Conservation (phyloP, 2,888 invertebrate genomes). For the Archips crataeganus region DNA sequence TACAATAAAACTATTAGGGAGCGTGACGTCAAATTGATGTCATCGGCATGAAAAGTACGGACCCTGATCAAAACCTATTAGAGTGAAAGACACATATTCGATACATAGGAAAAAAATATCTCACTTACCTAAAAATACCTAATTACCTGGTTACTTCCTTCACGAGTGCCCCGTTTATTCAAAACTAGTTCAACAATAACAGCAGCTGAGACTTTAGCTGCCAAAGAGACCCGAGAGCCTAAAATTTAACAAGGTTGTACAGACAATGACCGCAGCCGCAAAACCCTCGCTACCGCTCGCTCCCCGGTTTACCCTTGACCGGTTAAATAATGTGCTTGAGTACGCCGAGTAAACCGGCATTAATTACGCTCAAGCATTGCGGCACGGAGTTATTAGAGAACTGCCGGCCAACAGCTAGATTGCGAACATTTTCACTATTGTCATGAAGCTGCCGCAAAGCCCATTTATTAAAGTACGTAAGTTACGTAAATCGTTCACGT, state of each 20-base stretch:
- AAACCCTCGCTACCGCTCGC: not conserved
- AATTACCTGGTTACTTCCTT: no score
- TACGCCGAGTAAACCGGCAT: not conserved
- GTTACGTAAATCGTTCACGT: no score
- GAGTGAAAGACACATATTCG: no score
- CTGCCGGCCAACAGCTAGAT: not conserved
- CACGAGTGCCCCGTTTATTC: no score
- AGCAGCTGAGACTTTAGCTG: no score
- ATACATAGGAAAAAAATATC: no score
- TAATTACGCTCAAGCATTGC: not conserved
- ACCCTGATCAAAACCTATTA: no score
- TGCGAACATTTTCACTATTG: not conserved
- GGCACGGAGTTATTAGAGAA: not conserved
- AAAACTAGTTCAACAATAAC: not conserved
- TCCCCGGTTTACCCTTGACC: slow-evolving; percentile 11
- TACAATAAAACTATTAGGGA: no score
- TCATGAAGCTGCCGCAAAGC: not conserved
- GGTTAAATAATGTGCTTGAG: slow-evolving; percentile 10
- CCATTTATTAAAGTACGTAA: no score
- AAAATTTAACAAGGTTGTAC: not conserved
- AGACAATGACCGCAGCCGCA: not conserved
- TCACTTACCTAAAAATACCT: no score
- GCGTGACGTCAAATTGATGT: no score
- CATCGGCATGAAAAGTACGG: no score
- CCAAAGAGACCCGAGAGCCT: not conserved